These are phyloP conservation scores for Gymnopithys bicolor DNA, from an alignment of 2,797 vertebrate species.

Conservation along the genomic window DNA sequence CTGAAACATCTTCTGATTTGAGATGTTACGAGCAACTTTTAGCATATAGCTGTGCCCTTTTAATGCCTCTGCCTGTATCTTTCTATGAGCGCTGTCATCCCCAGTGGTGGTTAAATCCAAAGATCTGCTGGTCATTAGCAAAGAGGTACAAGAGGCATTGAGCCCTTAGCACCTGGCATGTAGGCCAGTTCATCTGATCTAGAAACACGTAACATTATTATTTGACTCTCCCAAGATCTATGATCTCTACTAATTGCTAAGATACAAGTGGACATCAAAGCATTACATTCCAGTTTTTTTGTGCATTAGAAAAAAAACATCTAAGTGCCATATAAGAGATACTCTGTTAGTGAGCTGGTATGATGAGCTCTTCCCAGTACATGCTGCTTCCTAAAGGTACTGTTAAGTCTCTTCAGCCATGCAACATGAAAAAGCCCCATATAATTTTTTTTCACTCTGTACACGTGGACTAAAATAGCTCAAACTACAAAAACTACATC, in stretches of 20 bases:
- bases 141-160: neutral
- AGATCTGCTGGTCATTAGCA: neutral
- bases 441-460: neutral
- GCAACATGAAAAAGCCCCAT: neutral
- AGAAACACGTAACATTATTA: neutral
- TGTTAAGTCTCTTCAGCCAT: neutral
- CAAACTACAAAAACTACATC: neutral
- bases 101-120: neutral
- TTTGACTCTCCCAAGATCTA: neutral
- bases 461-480: fast-evolving
- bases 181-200: neutral
- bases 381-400: neutral
- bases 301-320: neutral
- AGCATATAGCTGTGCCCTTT: neutral
- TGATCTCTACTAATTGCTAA: neutral
- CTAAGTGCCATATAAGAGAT: neutral
- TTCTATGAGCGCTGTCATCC: neutral
- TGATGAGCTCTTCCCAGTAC: neutral
- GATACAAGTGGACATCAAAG: neutral
- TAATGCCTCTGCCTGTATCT: neutral
- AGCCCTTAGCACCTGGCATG: neutral
- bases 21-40: neutral
- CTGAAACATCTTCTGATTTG: neutral
- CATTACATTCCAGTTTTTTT: neutral
- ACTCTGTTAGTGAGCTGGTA: neutral